Evolutionary conservation across 2,888 invertebrate species (phyloP), one percentile per base, ranked within the genome.

Genomic region (Globia sparganii): DNA sequence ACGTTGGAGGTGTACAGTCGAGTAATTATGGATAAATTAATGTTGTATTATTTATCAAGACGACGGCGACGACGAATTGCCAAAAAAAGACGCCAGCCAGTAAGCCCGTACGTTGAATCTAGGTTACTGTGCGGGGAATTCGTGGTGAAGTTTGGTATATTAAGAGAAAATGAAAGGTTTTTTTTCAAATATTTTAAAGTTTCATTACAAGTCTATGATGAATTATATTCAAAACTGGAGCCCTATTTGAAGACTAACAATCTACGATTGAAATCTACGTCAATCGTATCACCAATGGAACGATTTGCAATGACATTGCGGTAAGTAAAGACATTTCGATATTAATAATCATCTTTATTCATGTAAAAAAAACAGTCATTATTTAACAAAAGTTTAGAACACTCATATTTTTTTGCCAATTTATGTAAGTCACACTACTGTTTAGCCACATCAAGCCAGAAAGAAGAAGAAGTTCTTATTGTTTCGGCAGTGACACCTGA

Each of bases 161-260:
- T 86, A 83, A 86, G 84, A 83, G 71, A 86, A 84, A 86, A 86
- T 86, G 81, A 83, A 77, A 81, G 74, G 70, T 85, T 74, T 75
- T 83, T 83, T 83, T 85, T 77, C 81, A 84, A 86, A 81, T 84
- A 86, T 84, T 84, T 86, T 84, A 83, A 85, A 80, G 84, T 84
- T 83, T 84, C 84, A 68, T 67, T 86, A 83, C 83, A 86, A 74
- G 81, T 83, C 85, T 86, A 86, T 85, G 81, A 86, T 72, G 85
- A 86, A 86, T 85, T 86, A 85, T 86, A 71, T 86, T 86, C 84
- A 77, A 86, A 86, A 86, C 86, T 86, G 85, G 86, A 86, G 73
- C 85, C 86, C 70, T 86, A 86, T 86, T 85, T 86, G 85, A 86
- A 85, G 82, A 80, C 64, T 72, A 87, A 86, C 84, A 87, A 86